Evolutionary conservation across 1,140 invertebrate species (phyloP), one percentile per base, ranked within the genome.

Genomic region (Platyscapa corneri): DNA sequence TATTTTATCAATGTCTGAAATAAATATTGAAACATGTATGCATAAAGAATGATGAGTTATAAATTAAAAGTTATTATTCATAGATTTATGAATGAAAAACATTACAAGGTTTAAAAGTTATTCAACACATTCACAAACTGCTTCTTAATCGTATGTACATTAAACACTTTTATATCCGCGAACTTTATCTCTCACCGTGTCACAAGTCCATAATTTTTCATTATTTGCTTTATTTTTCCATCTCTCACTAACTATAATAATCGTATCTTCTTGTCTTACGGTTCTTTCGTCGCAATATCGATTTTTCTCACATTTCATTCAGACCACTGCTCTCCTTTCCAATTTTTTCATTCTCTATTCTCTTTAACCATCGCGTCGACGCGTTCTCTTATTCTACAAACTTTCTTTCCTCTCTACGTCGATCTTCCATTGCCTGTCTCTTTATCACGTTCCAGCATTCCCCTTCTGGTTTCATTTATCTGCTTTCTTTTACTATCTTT

Each of bases 321-420:
- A 76, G 53, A 65, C 8, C 67, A n/a, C 37, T 65, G 30, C 49
- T 81, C 37, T 85, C 49, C 53, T 65, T 46, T 56, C 6, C 18
- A 23, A 37, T 20, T 70, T 72, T 60, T 67, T 56, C 82, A 85
- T 80, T 74, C 82, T 76, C 82, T 83, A 85, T 79, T 83, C 78
- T 76, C 18, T 84, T 84, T 85, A 85, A 20, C 42, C 82, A 74
- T 78, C n/a, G 32, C 56, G 30, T 16, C 10, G 8, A 56, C 46
- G 65, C 39, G 78, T 83, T 77, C 85, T 86, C 70, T 83, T 70
- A 85, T 87, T 77, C 85, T 85, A 72, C 78, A 85, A 84, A 86
- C 74, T 86, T 84, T 82, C 74, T 65, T 85, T 86, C 83, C 46
- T 72, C n/a, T n/a, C n/a, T n/a, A n/a, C n/a, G n/a, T n/a, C 82